A percentile compares a stretch with the other conserved stretches of the same genome.
Evolutionary conservation across 2,888 invertebrate genomes (phyloP).

Genomic region (Noctua pronuba): DNA sequence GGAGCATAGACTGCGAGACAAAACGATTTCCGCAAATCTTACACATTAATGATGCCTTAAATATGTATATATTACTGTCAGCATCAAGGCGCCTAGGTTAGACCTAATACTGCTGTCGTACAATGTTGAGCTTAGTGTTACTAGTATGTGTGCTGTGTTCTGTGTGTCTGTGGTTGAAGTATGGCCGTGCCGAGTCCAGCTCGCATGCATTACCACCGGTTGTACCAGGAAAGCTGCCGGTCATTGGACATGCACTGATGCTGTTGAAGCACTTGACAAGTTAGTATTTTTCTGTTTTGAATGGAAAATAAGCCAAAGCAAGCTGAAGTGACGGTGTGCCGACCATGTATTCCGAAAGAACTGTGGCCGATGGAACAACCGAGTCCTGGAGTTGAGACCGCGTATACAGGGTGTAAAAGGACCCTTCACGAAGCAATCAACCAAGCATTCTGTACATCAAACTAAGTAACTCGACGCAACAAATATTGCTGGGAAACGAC

Average conservation of each 20-base stretch:
- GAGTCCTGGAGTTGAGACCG: no score
- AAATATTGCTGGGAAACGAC: no score
- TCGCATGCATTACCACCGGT: conserved; percentile 29
- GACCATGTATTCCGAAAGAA: neutral
- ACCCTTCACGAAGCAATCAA: no score
- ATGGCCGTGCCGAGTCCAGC: conserved; percentile 19
- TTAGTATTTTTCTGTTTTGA: conserved; percentile 5
- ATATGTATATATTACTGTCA: neutral
- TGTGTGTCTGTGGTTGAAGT: conserved; percentile 14
- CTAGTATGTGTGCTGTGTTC: conserved; percentile 2
- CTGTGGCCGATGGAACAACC: no score
- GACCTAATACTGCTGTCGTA: neutral
- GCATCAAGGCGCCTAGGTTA: neutral
- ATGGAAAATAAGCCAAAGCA: no score
- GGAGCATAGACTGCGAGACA: neutral
- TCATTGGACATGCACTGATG: conserved; percentile 8
- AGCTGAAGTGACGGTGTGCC: neutral
- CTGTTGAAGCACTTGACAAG: conserved; percentile 16
- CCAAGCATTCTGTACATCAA: no score
- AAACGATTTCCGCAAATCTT: neutral
- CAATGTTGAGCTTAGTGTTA: conserved; percentile 27
- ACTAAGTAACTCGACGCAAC: no score
- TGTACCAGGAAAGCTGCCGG: conserved; percentile 17
- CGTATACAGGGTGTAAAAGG: no score
- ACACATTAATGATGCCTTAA: no score